Evolutionary conservation across 2,113 vertebrate species (phyloP).

Genomic region (Micronycteris hirsuta): DNA sequence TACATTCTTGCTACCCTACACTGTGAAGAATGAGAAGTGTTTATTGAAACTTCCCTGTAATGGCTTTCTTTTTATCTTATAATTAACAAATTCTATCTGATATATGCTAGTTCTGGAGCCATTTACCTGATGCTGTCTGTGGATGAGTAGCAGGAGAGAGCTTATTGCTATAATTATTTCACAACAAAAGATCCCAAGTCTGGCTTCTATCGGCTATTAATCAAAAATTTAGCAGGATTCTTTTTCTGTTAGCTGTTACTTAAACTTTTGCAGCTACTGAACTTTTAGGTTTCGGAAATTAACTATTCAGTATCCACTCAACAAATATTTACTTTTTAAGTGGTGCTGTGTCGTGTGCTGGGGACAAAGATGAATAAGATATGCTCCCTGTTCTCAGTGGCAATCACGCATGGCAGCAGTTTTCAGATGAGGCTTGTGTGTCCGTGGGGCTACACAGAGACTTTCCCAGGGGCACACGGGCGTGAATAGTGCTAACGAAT

Average conservation of each 20-base stretch:
- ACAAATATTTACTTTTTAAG: conserved; percentile 28
- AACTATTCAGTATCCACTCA: conserved; percentile 12
- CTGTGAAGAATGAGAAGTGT: not conserved
- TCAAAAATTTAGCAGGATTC: conserved; percentile 5
- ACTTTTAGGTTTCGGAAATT: not conserved
- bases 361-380: conserved; percentile 29
- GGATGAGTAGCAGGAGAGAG: not conserved
- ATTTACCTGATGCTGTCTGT: not conserved
- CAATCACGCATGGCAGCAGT: not conserved
- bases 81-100: not conserved
- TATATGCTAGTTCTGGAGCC: not conserved
- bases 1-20: not conserved
- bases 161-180: not conserved
- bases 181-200: not conserved
- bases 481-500: not conserved
- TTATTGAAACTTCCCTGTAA: not conserved
- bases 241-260: conserved; percentile 19
- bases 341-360: not conserved
- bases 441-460: not conserved
- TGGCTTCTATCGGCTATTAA: conserved; percentile 1
- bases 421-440: not conserved
- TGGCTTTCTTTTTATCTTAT: not conserved
- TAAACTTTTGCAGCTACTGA: conserved; percentile 6
- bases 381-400: not conserved
- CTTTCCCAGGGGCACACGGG: not conserved